A percentile compares a stretch with the other conserved stretches of the same genome.
phyloP scores from a whole-genome alignment of 2,797 vertebrate species.

The Rachycentron canadum region DNA sequence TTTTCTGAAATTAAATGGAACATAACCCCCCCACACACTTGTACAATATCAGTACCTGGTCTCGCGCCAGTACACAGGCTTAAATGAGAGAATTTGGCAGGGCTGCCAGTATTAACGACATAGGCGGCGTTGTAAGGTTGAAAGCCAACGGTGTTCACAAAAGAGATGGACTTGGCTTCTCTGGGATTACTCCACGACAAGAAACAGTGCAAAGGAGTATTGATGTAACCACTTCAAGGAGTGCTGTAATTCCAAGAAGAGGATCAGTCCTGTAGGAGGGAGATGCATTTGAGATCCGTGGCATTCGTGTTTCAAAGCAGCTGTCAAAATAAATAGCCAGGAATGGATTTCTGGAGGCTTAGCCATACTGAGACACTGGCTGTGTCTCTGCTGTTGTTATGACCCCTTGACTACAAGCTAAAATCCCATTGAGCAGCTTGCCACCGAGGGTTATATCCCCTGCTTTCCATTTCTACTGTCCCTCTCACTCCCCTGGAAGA shows the following conservation, averaged over 20 bases:
- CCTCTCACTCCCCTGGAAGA: conserved; percentile 10
- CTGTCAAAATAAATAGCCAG: conserved; percentile 57
- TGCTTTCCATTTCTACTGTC: conserved; percentile 29
- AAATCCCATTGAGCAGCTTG: conserved; percentile 51
- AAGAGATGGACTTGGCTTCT: conserved; percentile 34
- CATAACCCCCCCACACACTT: not conserved
- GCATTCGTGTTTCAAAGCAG: conserved; percentile 50
- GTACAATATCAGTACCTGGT: conserved; percentile 48
- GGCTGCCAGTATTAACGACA: conserved; percentile 51
- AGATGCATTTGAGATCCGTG: conserved; percentile 36
- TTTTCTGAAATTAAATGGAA: conserved; percentile 61
- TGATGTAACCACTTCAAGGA: conserved; percentile 55
- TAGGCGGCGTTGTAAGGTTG: conserved; percentile 40
- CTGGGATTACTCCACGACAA: conserved; percentile 8
- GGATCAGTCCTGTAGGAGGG: conserved; percentile 35
- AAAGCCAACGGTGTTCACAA: conserved; percentile 31
- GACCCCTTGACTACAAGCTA: conserved; percentile 52
- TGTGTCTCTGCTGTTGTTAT: conserved; percentile 48
- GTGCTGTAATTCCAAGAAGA: conserved; percentile 38
- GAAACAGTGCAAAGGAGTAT: conserved; percentile 40
- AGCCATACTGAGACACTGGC: conserved; percentile 30
- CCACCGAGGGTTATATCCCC: conserved; percentile 41
- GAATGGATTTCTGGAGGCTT: conserved; percentile 46
- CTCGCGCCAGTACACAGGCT: conserved; percentile 45
- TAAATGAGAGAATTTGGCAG: conserved; percentile 63